These are phyloP conservation scores for Lithophane ornitopus DNA, from an alignment of 2,888 invertebrate species.

Conservation along the genomic window DNA sequence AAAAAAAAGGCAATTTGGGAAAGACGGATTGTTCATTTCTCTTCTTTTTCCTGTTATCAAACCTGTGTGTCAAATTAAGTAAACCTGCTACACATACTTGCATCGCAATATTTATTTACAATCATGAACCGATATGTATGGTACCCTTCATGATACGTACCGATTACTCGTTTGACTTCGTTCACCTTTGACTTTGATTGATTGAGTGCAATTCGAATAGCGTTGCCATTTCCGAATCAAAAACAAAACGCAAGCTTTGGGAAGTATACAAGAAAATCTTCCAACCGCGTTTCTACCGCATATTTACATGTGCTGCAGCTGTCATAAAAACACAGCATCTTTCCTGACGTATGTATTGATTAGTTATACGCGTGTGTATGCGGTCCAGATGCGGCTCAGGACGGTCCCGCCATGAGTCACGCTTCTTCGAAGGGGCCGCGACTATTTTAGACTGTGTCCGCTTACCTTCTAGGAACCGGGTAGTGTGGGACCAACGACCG, in stretches of 20 bases:
- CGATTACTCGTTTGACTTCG: neutral
- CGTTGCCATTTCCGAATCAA: slow-evolving; percentile 9
- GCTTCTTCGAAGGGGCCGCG: slow-evolving; percentile 87
- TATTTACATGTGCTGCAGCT: slow-evolving; percentile 36
- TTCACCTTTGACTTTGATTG: slow-evolving; percentile 22
- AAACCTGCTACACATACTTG: neutral
- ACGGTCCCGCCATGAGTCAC: slow-evolving; percentile 86
- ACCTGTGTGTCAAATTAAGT: neutral
- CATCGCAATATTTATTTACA: slow-evolving; percentile 1
- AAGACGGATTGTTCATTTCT: neutral
- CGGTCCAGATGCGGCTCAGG: slow-evolving; percentile 86
- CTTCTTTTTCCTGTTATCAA: slow-evolving; percentile 30
- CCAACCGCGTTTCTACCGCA: slow-evolving; percentile 12
- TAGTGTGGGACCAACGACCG: slow-evolving; percentile 89
- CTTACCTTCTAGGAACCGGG: slow-evolving; percentile 89
- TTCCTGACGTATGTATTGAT: slow-evolving; percentile 61
- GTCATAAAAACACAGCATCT: slow-evolving; percentile 58
- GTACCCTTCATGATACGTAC: neutral
- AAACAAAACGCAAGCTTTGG: slow-evolving; percentile 4
- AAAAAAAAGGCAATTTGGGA: slow-evolving; percentile 7
- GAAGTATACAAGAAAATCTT: slow-evolving; percentile 8
- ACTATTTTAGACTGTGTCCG: slow-evolving; percentile 90
- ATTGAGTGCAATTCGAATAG: slow-evolving; percentile 15
- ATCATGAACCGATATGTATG: neutral
- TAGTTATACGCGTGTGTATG: slow-evolving; percentile 68